Evolutionary conservation across 2,113 vertebrate species (phyloP).

Genomic region (Sisor rabdophorus): DNA sequence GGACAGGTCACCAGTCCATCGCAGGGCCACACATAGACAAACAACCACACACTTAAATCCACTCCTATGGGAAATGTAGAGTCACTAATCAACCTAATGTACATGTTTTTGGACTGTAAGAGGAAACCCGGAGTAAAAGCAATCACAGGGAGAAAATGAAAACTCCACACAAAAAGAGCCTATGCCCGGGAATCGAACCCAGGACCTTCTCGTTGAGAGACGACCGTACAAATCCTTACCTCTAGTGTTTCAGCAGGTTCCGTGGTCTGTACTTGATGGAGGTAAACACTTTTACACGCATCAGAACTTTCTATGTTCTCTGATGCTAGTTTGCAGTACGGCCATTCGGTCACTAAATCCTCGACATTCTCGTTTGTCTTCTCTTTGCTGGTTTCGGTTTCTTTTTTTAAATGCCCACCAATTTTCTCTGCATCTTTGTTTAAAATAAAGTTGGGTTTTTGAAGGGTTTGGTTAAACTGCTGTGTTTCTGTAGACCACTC

Average conservation of each 20-base stretch:
- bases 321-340: not conserved
- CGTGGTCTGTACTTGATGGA: not conserved
- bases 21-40: too few species aligned
- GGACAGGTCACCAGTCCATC: too few species aligned
- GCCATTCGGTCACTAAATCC: not conserved
- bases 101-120: too few species aligned
- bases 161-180: too few species aligned
- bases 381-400: slow-evolving; percentile 13
- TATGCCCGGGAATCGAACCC: too few species aligned
- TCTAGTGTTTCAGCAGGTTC: slow-evolving; percentile 47
- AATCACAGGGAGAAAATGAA: too few species aligned
- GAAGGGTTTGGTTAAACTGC: slow-evolving; percentile 5
- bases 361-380: slow-evolving; percentile 17
- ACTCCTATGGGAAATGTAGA: too few species aligned
- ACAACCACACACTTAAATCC: too few species aligned
- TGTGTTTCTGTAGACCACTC: slow-evolving; percentile 7
- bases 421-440: not conserved
- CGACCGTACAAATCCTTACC: slow-evolving; percentile 49
- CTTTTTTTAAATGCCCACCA: slow-evolving; percentile 5
- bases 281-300: slow-evolving; percentile 4
- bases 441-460: not conserved
- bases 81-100: too few species aligned
- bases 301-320: slow-evolving; percentile 15
- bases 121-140: too few species aligned
- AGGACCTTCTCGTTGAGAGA: too few species aligned